These are phyloP conservation scores for Myiotriccus ornatus DNA, from an alignment of 2,797 vertebrate genomes.

Conservation along the genomic window DNA sequence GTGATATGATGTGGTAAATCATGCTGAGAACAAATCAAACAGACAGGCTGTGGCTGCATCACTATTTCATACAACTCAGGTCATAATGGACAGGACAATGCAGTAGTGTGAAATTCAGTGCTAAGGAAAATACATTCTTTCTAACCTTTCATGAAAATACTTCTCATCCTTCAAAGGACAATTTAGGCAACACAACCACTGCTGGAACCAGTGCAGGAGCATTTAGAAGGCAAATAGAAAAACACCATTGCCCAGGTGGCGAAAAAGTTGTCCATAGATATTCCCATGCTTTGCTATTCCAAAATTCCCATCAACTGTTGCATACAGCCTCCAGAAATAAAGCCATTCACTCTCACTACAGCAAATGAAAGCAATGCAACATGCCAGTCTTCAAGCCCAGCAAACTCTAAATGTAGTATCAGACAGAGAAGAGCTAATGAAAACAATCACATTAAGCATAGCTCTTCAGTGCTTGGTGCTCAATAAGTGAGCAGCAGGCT, in stretches of 20 bases:
- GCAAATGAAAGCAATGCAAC: conserved; percentile 83
- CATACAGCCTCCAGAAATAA: conserved; percentile 51
- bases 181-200: not conserved
- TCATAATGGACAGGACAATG: conserved; percentile 62
- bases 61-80: conserved; percentile 50
- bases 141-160: conserved; percentile 40
- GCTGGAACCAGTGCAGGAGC: not conserved
- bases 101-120: conserved; percentile 45
- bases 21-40: conserved; percentile 56
- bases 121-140: conserved; percentile 18
- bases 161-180: conserved; percentile 47
- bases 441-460: conserved; percentile 97
- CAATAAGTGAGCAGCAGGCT: conserved; percentile 95
- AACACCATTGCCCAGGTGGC: not conserved
- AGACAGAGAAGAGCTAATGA: conserved; percentile 91
- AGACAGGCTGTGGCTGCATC: conserved; percentile 49
- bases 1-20: conserved; percentile 55
- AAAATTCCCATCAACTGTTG: conserved; percentile 52
- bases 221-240: conserved; percentile 40
- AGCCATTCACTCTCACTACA: conserved; percentile 31
- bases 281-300: conserved; percentile 1
- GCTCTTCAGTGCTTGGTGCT: conserved; percentile 87
- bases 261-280: not conserved
- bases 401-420: conserved; percentile 84
- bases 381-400: conserved; percentile 83